Conservation (phyloP, 2,888 invertebrate genomes). For the Neelides folsomi region DNA sequence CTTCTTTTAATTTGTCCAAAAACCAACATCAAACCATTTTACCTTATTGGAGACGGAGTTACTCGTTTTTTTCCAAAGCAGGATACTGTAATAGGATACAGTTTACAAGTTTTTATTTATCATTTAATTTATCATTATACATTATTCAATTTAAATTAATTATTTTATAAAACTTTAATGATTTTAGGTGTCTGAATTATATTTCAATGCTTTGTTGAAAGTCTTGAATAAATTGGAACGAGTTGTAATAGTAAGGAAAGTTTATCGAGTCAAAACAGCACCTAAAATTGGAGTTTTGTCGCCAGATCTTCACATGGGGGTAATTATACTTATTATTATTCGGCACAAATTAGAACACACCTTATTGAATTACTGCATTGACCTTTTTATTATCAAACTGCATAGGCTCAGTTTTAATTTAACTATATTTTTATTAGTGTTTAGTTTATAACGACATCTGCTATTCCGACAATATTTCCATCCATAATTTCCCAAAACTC, state of each 20-base stretch:
- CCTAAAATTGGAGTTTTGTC: slow-evolving; percentile 14
- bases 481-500: slow-evolving; percentile 21
- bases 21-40: slow-evolving; percentile 18
- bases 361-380: too few relatives aligned
- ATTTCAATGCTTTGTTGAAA: slow-evolving; percentile 20
- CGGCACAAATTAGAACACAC: too few relatives aligned
- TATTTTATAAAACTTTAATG: background rate
- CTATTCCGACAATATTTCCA: slow-evolving; percentile 26
- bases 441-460: slow-evolving; percentile 20
- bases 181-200: slow-evolving; percentile 17
- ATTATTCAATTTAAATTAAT: background rate
- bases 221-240: slow-evolving; percentile 14
- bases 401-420: slow-evolving; percentile 5
- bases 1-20: slow-evolving; percentile 24
- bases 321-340: too few relatives aligned
- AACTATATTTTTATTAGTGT: too few relatives aligned
- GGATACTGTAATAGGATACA: background rate
- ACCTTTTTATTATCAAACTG: too few relatives aligned
- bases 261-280: slow-evolving; percentile 12
- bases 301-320: slow-evolving; percentile 20
- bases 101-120: background rate
- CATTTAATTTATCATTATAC: background rate
- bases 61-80: too few relatives aligned
- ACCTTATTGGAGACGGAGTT: slow-evolving; percentile 17
- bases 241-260: slow-evolving; percentile 25